Conservation (phyloP, 2,888 invertebrate genomes). For the Sesamia inferens region DNA sequence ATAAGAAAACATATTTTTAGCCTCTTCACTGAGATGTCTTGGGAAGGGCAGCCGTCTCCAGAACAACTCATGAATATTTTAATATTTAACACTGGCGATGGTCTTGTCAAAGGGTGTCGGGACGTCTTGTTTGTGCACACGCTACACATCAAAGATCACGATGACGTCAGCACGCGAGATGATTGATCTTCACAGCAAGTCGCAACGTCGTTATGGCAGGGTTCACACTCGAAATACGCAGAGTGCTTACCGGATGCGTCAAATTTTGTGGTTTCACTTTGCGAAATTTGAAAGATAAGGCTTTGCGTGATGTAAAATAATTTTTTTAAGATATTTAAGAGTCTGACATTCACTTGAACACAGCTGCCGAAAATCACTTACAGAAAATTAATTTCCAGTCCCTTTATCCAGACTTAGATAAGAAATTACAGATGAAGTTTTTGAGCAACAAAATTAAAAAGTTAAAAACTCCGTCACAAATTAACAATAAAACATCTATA, state of each 20-base stretch:
- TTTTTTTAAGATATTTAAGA: not conserved
- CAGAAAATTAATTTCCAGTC: not conserved
- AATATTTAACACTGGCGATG: conserved; percentile 71
- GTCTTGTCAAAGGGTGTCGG: conserved; percentile 68
- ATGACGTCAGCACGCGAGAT: conserved; percentile 43
- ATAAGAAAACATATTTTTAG: conserved; percentile 58
- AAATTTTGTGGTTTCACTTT: not conserved
- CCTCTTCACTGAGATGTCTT: conserved; percentile 55
- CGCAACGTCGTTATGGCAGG: too few relatives aligned
- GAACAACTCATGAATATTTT: conserved; percentile 75
- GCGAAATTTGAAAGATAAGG: conserved; percentile 8
- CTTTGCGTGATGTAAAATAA: not conserved
- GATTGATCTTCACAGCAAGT: conserved; percentile 26
- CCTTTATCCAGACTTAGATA: not conserved
- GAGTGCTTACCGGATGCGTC: not conserved
- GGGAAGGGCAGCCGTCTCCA: conserved; percentile 56
- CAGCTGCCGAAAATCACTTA: not conserved
- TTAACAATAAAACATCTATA: conserved; percentile 46
- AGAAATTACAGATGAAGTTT: not conserved
- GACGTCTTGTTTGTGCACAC: conserved; percentile 58
- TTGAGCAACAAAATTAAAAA: not conserved
- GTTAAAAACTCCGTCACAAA: conserved; percentile 11
- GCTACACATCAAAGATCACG: conserved; percentile 60
- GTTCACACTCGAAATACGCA: too few relatives aligned
- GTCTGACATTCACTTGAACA: not conserved